Evolutionary conservation across 2,888 invertebrate species (phyloP).

Genomic region (Athetis lepigone): DNA sequence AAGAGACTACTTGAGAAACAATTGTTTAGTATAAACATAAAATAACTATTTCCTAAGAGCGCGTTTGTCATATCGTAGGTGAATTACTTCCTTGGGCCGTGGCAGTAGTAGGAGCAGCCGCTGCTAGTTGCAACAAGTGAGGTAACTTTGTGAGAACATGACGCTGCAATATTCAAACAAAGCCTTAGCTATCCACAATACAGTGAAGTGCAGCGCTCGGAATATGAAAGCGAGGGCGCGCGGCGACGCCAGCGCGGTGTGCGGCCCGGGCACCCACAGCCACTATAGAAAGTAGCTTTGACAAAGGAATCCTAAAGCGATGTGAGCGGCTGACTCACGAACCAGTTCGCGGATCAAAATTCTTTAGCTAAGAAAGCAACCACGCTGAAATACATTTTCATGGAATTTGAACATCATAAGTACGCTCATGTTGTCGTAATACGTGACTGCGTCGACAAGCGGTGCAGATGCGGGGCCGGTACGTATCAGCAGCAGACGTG

Average conservation of each 20-base stretch:
- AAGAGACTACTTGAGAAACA: too few relatives aligned
- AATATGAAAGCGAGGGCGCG: conserved; percentile 15
- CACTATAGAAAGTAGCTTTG: conserved; percentile 56
- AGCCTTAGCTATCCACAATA: conserved; percentile 1
- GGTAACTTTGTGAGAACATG: not conserved
- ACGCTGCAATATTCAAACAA: not conserved
- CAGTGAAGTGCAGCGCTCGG: conserved; percentile 9
- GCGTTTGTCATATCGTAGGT: too few relatives aligned
- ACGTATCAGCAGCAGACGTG: too few relatives aligned
- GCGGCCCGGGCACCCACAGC: conserved; percentile 12
- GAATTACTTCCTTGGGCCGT: too few relatives aligned
- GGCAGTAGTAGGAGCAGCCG: not conserved
- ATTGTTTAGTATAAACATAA: too few relatives aligned
- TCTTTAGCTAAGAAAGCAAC: conserved; percentile 29
- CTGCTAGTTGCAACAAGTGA: too few relatives aligned
- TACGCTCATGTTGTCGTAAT: not conserved
- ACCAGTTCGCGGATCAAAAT: conserved; percentile 53
- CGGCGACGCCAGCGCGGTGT: not conserved
- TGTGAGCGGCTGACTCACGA: conserved; percentile 54
- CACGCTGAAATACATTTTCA: conserved; percentile 24
- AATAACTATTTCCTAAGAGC: too few relatives aligned
- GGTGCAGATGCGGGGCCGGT: not conserved
- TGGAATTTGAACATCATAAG: not conserved
- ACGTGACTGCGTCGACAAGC: not conserved
- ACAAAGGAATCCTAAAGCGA: conserved; percentile 59